Conservation (phyloP, 2,113 vertebrate species). For the Heterotilapia buettikoferi region DNA sequence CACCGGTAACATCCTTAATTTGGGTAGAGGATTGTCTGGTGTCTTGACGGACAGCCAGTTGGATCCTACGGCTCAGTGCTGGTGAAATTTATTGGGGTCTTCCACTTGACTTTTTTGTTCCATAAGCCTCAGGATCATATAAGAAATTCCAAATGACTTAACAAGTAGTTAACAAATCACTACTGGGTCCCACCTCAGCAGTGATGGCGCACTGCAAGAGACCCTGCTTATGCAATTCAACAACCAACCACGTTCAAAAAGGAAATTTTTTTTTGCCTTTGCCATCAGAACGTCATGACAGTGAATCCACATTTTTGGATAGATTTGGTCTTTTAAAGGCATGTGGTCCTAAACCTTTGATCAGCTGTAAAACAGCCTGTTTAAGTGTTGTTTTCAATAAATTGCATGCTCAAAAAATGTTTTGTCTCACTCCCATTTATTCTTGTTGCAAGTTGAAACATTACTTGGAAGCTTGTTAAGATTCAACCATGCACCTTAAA, state of each 20-base stretch:
- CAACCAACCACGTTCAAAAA: background rate
- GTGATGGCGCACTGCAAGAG: background rate
- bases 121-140: background rate
- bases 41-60: background rate
- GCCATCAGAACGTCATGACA: background rate
- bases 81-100: background rate
- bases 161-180: too few species aligned
- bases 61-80: background rate
- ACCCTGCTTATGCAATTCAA: background rate
- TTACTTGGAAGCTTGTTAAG: background rate
- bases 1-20: background rate
- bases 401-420: background rate
- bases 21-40: background rate
- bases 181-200: background rate
- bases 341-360: background rate
- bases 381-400: background rate
- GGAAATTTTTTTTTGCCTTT: fast-evolving
- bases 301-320: background rate
- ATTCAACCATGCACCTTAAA: background rate
- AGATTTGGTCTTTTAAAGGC: background rate
- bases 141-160: background rate
- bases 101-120: background rate
- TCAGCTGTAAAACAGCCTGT: background rate
- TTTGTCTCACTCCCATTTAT: background rate
- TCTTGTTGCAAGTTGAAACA: background rate